Conservation (phyloP, 2,113 vertebrate species). For the Suncus etruscus region DNA sequence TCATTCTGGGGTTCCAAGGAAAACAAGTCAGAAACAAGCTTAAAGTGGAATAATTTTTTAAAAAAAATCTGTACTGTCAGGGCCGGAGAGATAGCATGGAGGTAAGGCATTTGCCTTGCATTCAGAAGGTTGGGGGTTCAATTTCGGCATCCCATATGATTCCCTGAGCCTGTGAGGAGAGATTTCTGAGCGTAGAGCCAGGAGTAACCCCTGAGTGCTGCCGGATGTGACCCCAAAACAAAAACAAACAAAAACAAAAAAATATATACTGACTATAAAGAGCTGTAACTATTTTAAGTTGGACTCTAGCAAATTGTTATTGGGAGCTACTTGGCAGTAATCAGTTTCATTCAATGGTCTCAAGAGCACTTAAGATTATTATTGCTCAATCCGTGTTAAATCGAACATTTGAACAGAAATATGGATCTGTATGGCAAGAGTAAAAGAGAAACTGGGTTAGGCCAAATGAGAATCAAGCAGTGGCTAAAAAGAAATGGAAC, state of each 20-base stretch:
- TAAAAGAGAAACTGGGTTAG: slow-evolving; percentile 33
- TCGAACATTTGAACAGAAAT: slow-evolving; percentile 34
- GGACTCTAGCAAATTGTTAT: slow-evolving; percentile 13
- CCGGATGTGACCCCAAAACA: too few species aligned
- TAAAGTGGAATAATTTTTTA: slow-evolving; percentile 1
- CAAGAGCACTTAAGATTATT: slow-evolving; percentile 58
- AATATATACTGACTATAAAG: background rate
- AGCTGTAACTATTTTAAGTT: slow-evolving; percentile 52
- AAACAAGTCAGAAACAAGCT: slow-evolving; percentile 45
- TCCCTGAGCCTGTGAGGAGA: too few species aligned
- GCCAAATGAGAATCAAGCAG: slow-evolving; percentile 43
- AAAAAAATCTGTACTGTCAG: background rate
- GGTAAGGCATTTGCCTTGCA: too few species aligned
- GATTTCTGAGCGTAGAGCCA: too few species aligned
- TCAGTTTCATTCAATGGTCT: slow-evolving; percentile 51
- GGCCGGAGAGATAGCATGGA: too few species aligned
- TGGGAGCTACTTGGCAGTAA: slow-evolving; percentile 22
- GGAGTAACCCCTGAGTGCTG: too few species aligned
- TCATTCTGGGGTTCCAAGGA: background rate
- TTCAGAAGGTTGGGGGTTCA: too few species aligned
- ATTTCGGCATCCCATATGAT: too few species aligned
- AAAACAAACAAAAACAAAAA: too few species aligned
- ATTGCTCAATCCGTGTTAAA: slow-evolving; percentile 54
- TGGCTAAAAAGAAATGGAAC: slow-evolving; percentile 46
- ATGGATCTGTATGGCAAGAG: background rate